Evolutionary conservation across 2,797 vertebrate species (phyloP).

Genomic region (Enteromius mattozi): DNA sequence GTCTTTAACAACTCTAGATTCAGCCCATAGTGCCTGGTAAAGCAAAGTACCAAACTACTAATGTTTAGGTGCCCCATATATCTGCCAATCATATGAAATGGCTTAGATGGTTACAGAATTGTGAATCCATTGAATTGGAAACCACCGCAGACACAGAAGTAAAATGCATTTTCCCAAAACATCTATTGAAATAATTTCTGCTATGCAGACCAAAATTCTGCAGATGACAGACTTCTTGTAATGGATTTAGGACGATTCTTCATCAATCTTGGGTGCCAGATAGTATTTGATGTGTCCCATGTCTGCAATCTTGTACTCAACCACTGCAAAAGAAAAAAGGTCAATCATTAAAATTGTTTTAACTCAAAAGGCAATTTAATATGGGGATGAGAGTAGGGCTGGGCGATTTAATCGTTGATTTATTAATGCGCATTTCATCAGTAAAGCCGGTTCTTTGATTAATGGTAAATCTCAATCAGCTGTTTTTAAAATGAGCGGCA

Average conservation of each 20-base stretch:
- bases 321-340: constrained; percentile 71
- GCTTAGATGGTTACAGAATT: background rate
- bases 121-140: constrained; percentile 17
- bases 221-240: background rate
- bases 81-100: background rate
- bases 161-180: constrained; percentile 23
- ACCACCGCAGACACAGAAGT: background rate
- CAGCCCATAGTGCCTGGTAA: constrained; percentile 4
- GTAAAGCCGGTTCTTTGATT: too few species aligned
- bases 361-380: background rate
- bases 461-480: too few species aligned
- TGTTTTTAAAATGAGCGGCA: too few species aligned
- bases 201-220: background rate
- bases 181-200: background rate
- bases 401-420: too few species aligned
- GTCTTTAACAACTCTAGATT: background rate
- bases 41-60: constrained; percentile 16
- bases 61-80: constrained; percentile 3
- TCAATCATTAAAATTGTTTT: background rate
- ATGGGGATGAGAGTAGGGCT: background rate
- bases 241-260: constrained; percentile 74
- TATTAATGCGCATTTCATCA: too few species aligned
- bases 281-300: constrained; percentile 91
- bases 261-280: constrained; percentile 88
- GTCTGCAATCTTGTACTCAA: constrained; percentile 90